Evolutionary conservation across 1,140 invertebrate genomes (phyloP).

Genomic region (Telenomus remus): DNA sequence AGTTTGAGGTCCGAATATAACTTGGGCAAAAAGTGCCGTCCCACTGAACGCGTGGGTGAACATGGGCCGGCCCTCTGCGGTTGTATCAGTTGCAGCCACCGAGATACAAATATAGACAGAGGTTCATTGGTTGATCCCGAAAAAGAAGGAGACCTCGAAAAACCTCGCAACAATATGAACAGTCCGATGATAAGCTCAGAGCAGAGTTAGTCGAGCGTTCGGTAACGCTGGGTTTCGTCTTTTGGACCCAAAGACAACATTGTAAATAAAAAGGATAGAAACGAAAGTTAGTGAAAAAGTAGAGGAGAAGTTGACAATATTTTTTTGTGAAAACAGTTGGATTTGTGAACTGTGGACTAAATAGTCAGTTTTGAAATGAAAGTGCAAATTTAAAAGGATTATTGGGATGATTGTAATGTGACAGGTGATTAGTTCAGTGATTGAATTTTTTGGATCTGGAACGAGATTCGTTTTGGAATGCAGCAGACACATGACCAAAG

Average conservation of each 20-base stretch:
- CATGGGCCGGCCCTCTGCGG: slow-evolving; percentile 67
- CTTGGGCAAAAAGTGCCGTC: slow-evolving; percentile 24
- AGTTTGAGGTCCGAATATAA: slow-evolving; percentile 13
- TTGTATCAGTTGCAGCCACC: slow-evolving; percentile 30
- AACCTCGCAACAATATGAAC: slow-evolving; percentile 15
- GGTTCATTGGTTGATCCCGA: slow-evolving; percentile 35
- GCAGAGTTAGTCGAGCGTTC: slow-evolving; percentile 24
- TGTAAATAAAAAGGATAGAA: neutral
- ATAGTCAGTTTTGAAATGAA: neutral
- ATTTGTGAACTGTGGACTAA: neutral
- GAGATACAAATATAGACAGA: slow-evolving; percentile 38
- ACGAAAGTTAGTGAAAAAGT: no score
- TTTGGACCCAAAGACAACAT: neutral
- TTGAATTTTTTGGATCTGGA: neutral
- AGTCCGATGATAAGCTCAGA: slow-evolving; percentile 29
- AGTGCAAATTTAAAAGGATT: neutral
- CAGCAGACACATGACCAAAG: slow-evolving; percentile 62
- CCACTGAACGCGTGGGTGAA: slow-evolving; percentile 43
- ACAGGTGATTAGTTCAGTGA: slow-evolving; percentile 1
- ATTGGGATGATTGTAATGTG: neutral
- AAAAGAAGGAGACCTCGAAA: slow-evolving; percentile 35
- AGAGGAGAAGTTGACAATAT: neutral
- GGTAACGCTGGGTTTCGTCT: slow-evolving; percentile 13
- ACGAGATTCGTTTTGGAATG: no score
- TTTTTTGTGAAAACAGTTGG: neutral